phyloP scores from a whole-genome alignment of 1,140 invertebrate genomes.

The Pantala flavescens region DNA sequence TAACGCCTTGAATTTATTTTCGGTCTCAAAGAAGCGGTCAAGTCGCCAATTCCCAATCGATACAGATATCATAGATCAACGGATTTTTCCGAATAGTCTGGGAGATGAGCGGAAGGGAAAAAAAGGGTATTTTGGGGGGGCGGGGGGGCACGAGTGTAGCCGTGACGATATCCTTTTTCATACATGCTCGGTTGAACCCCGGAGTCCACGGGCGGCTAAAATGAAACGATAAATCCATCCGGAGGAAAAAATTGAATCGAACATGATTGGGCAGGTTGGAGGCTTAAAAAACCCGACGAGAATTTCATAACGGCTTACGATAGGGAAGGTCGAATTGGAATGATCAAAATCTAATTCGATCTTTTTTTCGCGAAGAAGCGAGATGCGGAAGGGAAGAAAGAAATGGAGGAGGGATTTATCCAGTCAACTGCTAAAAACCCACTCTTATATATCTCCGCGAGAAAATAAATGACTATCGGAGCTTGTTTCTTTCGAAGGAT shows the following conservation, averaged over 20 bases:
- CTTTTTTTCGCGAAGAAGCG: background rate
- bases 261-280: background rate
- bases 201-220: background rate
- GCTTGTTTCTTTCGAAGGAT: too few species aligned
- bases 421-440: background rate
- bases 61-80: too few species aligned
- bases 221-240: slow-evolving; percentile 2
- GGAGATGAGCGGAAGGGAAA: too few species aligned
- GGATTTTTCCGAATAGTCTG: too few species aligned
- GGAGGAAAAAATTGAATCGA: background rate
- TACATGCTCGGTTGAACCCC: background rate
- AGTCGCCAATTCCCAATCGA: too few species aligned
- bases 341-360: slow-evolving; percentile 7
- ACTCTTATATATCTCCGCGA: background rate
- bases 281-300: slow-evolving; percentile 3
- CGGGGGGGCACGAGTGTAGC: background rate
- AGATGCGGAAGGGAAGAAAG: background rate
- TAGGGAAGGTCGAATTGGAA: background rate
- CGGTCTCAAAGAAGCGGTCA: too few species aligned
- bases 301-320: slow-evolving; percentile 2
- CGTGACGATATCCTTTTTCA: slow-evolving; percentile 1
- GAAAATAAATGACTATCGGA: too few species aligned
- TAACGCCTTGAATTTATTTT: too few species aligned
- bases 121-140: background rate
- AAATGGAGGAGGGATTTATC: background rate